Conservation (phyloP, 1,140 invertebrate genomes). For the Ctenoplectra terminalis region DNA sequence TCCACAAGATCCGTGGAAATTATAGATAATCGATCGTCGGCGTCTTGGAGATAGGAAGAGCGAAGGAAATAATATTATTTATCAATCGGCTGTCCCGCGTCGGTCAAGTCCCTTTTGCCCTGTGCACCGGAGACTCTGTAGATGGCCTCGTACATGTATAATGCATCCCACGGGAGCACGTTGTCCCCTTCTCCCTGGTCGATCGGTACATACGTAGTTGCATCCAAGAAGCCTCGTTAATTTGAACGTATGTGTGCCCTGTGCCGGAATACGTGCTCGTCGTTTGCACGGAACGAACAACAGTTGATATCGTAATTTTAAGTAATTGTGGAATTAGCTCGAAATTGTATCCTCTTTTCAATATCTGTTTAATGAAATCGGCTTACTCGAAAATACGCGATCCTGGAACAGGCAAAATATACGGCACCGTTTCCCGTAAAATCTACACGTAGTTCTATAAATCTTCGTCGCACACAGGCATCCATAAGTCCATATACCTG, state of each 20-base stretch:
- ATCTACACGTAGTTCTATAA: slow-evolving; percentile 24
- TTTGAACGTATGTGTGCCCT: not conserved
- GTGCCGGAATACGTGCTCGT: not conserved
- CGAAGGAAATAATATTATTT: slow-evolving; percentile 63
- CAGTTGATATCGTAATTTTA: not conserved
- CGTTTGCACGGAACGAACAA: not conserved
- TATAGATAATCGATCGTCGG: slow-evolving; percentile 42
- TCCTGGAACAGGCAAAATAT: not conserved
- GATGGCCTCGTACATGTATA: slow-evolving; percentile 38
- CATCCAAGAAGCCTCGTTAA: slow-evolving; percentile 43
- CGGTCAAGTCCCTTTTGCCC: slow-evolving; percentile 5
- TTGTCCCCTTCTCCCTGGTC: slow-evolving; percentile 5
- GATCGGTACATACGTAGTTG: slow-evolving; percentile 34
- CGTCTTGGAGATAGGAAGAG: not conserved
- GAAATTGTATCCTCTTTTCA: too few relatives aligned
- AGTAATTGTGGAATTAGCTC: not conserved
- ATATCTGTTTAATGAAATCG: not conserved
- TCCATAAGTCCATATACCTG: not conserved
- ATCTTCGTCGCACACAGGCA: not conserved
- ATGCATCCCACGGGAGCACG: slow-evolving; percentile 53
- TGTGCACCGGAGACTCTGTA: not conserved
- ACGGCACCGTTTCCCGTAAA: not conserved
- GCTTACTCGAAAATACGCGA: slow-evolving; percentile 4
- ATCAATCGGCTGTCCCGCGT: slow-evolving; percentile 50
- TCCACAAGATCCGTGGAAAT: slow-evolving; percentile 52